Conservation (phyloP, 2,113 vertebrate species). For the Rhegmatorhina hoffmannsi region DNA sequence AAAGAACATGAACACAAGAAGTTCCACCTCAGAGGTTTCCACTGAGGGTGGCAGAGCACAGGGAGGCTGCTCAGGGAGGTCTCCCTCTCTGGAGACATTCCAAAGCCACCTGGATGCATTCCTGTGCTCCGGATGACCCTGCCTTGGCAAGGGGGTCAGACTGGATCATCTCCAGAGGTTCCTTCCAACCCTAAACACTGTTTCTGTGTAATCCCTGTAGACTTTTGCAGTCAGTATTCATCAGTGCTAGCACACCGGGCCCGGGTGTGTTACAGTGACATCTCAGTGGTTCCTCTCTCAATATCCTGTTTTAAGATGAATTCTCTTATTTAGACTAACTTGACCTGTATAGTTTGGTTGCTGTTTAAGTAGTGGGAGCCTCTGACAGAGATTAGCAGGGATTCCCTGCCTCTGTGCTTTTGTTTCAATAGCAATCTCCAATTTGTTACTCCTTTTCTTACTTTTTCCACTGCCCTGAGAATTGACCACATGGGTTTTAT, state of each 20-base stretch:
- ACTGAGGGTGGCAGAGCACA: not conserved
- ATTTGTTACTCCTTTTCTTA: not conserved
- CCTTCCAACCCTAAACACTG: not conserved
- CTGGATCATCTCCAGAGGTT: not conserved
- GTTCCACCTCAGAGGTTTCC: not conserved
- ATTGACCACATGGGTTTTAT: fast-evolving
- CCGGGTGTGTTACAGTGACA: fast-evolving
- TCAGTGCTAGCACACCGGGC: fast-evolving
- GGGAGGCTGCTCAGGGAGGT: not conserved
- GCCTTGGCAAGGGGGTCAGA: fast-evolving
- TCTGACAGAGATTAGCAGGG: not conserved
- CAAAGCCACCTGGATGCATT: not conserved
- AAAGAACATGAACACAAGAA: not conserved
- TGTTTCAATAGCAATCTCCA: not conserved
- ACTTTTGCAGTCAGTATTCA: fast-evolving
- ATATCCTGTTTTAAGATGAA: fast-evolving
- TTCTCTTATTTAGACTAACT: not conserved
- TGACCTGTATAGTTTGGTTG: fast-evolving
- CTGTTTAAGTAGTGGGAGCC: no score
- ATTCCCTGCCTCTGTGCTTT: not conserved
- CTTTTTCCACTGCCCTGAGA: not conserved
- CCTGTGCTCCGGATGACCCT: not conserved
- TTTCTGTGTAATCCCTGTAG: not conserved
- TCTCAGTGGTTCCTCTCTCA: not conserved
- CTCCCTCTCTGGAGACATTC: not conserved